phyloP scores from a whole-genome alignment of 2,888 invertebrate genomes.

The Plagodis pulveraria region DNA sequence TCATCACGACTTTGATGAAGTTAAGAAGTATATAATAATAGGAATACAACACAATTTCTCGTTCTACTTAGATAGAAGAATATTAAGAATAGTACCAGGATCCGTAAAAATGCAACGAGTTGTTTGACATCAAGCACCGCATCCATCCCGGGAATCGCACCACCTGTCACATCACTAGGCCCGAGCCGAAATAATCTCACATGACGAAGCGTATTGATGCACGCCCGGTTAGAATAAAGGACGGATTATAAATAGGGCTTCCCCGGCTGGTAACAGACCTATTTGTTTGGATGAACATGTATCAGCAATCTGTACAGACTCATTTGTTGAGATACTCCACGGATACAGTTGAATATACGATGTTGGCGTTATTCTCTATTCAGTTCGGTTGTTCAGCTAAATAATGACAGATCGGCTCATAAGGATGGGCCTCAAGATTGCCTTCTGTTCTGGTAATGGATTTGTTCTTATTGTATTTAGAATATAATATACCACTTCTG shows the following conservation, averaged over 20 bases:
- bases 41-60: no score
- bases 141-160: slow-evolving; percentile 22
- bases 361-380: background rate
- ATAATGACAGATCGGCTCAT: background rate
- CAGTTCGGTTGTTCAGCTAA: background rate
- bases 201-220: slow-evolving; percentile 46
- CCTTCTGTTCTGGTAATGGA: background rate
- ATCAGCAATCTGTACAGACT: slow-evolving; percentile 17
- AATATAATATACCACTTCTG: background rate
- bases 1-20: no score
- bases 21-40: no score
- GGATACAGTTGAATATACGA: slow-evolving; percentile 2
- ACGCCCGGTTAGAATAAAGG: slow-evolving; percentile 37
- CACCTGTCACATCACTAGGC: slow-evolving; percentile 35
- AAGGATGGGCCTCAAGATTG: background rate
- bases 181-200: slow-evolving; percentile 46
- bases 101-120: no score
- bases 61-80: no score
- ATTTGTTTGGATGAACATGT: slow-evolving; percentile 34
- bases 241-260: slow-evolving; percentile 37
- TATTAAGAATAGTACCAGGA: no score
- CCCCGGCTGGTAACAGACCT: slow-evolving; percentile 33
- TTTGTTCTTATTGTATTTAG: background rate
- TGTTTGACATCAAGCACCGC: slow-evolving; percentile 4
- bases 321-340: slow-evolving; percentile 22